Evolutionary conservation across 2,888 invertebrate genomes (phyloP).

Genomic region (Yponomeuta sedellus): DNA sequence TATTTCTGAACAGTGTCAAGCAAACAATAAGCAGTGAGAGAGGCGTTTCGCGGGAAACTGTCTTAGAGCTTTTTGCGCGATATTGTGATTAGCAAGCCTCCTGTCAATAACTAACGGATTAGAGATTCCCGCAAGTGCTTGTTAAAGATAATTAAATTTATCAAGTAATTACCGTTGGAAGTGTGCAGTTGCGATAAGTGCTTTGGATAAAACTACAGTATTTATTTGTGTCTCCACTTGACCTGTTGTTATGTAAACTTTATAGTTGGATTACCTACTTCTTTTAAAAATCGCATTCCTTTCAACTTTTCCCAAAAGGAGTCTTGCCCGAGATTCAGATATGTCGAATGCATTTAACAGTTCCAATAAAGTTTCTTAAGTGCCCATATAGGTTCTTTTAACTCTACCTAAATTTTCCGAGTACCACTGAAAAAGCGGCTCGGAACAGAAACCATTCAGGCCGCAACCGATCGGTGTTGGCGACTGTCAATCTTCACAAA

Average conservation of each 20-base stretch:
- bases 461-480: background rate
- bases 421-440: background rate
- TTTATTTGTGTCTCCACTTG: background rate
- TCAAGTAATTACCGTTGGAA: background rate
- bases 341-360: background rate
- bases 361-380: background rate
- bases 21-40: slow-evolving; percentile 63
- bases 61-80: slow-evolving; percentile 40
- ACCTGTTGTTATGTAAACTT: too few relatives aligned
- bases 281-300: background rate
- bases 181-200: background rate
- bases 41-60: slow-evolving; percentile 43
- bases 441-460: background rate
- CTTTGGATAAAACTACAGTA: background rate
- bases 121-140: slow-evolving; percentile 8
- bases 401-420: background rate
- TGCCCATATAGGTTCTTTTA: background rate
- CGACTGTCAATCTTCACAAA: slow-evolving; percentile 1
- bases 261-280: too few relatives aligned
- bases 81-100: slow-evolving; percentile 28
- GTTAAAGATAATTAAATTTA: background rate
- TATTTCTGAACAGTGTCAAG: slow-evolving; percentile 50
- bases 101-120: slow-evolving; percentile 19
- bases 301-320: background rate
- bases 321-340: background rate